Percentiles rank a stretch among this genome's conserved stretches.
Evolutionary conservation across 1,140 invertebrate genomes (phyloP).

Genomic region (Drosophila seguyi): DNA sequence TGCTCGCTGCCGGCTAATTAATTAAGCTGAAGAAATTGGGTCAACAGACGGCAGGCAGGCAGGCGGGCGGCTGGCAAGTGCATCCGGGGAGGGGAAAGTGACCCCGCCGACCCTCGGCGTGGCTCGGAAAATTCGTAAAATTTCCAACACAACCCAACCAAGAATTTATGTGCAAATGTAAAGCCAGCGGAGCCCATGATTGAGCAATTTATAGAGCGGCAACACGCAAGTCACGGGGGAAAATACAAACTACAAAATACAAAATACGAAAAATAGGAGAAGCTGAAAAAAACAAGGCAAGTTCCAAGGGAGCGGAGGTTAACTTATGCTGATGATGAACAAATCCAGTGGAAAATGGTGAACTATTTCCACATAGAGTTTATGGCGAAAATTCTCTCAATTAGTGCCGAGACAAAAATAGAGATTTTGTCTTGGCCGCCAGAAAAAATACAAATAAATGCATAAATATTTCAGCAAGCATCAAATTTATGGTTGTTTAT

Average conservation of each 20-base stretch:
- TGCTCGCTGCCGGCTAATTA: conserved; percentile 72
- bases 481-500: conserved; percentile 42
- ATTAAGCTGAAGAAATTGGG: conserved; percentile 72
- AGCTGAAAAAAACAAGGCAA: background rate
- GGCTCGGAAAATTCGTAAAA: conserved; percentile 51
- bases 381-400: conserved; percentile 54
- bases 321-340: conserved; percentile 52
- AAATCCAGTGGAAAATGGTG: conserved; percentile 39
- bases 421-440: conserved; percentile 35
- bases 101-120: conserved; percentile 27
- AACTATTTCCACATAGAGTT: conserved; percentile 49
- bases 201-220: conserved; percentile 59
- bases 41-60: conserved; percentile 44
- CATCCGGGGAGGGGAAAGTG: conserved; percentile 35
- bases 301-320: conserved; percentile 26
- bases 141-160: conserved; percentile 35
- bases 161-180: conserved; percentile 64
- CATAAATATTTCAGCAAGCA: conserved; percentile 44
- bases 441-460: conserved; percentile 34
- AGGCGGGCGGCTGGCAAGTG: conserved; percentile 53
- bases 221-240: conserved; percentile 46
- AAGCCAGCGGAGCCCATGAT: conserved; percentile 53
- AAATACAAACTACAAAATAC: conserved; percentile 12
- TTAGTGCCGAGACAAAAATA: conserved; percentile 47
- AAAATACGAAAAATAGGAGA: background rate